phyloP scores from a whole-genome alignment of 2,797 vertebrate species.

The Pseudochirops cupreus region DNA sequence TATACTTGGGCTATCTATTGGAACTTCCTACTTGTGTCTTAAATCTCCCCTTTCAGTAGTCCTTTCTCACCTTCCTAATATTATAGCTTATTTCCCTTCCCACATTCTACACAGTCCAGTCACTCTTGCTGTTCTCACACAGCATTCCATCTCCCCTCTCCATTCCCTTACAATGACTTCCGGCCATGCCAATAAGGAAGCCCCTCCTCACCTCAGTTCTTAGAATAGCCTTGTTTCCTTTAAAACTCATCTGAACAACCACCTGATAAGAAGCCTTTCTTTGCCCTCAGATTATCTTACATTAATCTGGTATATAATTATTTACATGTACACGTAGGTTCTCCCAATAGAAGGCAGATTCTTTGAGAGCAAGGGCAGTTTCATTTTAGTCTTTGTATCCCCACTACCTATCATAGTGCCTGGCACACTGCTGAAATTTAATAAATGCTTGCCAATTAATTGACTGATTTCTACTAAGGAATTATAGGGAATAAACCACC shows the following conservation, averaged over 20 bases:
- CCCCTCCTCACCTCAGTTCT: not conserved
- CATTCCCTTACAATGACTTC: not conserved
- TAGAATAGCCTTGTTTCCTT: not conserved
- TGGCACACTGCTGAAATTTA: not conserved
- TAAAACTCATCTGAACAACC: not conserved
- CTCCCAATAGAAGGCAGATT: not conserved
- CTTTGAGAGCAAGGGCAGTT: not conserved
- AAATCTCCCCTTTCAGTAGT: not conserved
- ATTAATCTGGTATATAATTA: not conserved
- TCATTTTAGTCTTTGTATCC: not conserved
- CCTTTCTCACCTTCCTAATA: not conserved
- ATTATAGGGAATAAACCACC: slow-evolving; percentile 46
- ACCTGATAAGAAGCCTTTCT: not conserved
- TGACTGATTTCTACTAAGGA: not conserved
- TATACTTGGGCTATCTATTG: not conserved
- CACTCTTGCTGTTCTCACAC: not conserved
- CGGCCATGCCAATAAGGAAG: not conserved
- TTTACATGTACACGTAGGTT: not conserved
- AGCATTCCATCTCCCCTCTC: not conserved
- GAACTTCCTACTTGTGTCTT: not conserved
- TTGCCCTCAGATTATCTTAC: not conserved
- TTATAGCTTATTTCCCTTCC: not conserved
- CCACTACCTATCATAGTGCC: not conserved
- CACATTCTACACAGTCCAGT: not conserved
- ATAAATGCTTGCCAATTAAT: slow-evolving; percentile 35